Conservation (phyloP, 2,888 invertebrate species). For the Cantharis rustica region DNA sequence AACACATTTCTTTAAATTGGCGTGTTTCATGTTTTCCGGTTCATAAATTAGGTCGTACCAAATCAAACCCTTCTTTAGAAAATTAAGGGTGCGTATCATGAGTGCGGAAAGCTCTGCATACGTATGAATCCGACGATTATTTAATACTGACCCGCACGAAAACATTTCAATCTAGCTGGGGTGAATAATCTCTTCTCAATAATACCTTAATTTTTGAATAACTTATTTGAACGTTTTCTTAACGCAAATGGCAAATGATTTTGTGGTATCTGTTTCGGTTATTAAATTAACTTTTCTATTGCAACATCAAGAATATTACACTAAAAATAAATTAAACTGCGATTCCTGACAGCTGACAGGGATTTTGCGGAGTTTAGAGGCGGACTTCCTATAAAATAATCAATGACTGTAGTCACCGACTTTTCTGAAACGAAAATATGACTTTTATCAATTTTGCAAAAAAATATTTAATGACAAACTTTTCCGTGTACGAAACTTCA, state of each 20-base stretch:
- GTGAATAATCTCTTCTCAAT: background rate
- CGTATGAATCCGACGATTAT: background rate
- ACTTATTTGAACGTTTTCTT: background rate
- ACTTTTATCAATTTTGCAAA: too few species aligned
- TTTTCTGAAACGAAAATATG: background rate
- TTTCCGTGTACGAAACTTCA: too few species aligned
- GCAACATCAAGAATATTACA: background rate
- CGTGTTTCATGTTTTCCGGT: background rate
- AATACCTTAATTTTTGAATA: background rate
- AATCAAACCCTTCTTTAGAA: background rate
- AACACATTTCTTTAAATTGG: background rate
- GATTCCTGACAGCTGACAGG: constrained; percentile 12
- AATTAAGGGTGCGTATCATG: background rate
- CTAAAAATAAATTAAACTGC: constrained; percentile 3
- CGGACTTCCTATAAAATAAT: constrained; percentile 5
- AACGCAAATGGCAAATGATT: background rate
- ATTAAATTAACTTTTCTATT: background rate
- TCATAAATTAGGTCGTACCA: background rate
- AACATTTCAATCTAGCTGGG: background rate
- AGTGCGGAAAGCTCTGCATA: background rate
- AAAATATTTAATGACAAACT: background rate
- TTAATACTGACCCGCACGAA: background rate
- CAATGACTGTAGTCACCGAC: background rate
- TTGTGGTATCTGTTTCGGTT: background rate
- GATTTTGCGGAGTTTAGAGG: background rate